phyloP scores from a whole-genome alignment of 2,113 vertebrate genomes.

The Hystrix cristata region DNA sequence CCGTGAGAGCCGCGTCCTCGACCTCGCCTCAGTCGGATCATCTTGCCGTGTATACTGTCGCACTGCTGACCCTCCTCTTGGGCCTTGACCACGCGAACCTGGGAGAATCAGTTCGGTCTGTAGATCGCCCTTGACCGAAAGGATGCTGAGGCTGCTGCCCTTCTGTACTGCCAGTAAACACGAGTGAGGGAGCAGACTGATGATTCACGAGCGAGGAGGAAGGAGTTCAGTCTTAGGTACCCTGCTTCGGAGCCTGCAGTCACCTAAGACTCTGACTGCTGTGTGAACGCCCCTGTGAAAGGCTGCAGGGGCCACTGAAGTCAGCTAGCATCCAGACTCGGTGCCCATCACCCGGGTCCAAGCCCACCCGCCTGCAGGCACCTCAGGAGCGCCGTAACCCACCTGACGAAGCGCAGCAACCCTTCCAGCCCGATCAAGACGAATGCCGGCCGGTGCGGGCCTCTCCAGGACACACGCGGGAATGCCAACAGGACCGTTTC shows the following conservation, averaged over 20 bases:
- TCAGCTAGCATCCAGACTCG: not conserved
- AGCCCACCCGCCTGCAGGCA: not conserved
- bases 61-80: not conserved
- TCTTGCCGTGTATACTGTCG: not conserved
- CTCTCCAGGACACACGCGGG: constrained; percentile 6
- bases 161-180: not conserved
- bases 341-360: not conserved
- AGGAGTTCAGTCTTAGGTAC: not conserved
- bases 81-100: not conserved
- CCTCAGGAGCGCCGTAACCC: constrained; percentile 45
- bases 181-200: not conserved
- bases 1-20: not conserved
- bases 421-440: constrained; percentile 43
- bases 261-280: not conserved
- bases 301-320: not conserved
- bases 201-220: not conserved
- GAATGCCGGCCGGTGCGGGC: constrained; percentile 28
- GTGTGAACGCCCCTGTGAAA: not conserved
- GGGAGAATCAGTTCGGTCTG: not conserved
- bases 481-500: constrained; percentile 62
- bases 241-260: not conserved
- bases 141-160: not conserved
- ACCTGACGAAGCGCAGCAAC: constrained; percentile 45
- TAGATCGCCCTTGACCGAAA: not conserved
- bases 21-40: not conserved